Base-by-base conservation (phyloP, 2,888 invertebrate genomes). In the Diogma glabrata region DNA sequence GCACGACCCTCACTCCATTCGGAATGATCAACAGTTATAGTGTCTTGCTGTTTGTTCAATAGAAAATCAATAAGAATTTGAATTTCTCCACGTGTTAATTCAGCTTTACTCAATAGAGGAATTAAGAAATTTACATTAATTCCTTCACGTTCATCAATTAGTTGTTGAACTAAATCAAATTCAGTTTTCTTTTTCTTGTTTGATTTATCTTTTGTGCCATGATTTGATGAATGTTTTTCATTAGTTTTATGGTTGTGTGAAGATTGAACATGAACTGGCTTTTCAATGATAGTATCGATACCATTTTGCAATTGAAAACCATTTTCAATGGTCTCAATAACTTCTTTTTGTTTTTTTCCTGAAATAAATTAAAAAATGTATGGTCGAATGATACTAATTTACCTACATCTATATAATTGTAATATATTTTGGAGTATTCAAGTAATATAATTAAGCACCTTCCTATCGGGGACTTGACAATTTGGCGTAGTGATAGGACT, bases 1-100 rank as follows among this genome's bases (percentile, higher is more conserved):
- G 33, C 30, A n/a, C 30, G 30, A 8, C 48, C 48, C 79, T 89
- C 88, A 49, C 82, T 82, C 90, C 90, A 90, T 63, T 91, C 90
- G 3, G 87, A 82, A 63, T 85, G 81, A 57, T 82, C 76, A 23
- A 68, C 65, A 0, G 84, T 81, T 58, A 80, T 75, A 55, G 83
- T 83, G 66, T 83, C 84, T 66, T 87, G 82, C 67, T 91, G 91
- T 66, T 90, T 90, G 72, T 91, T 90, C 59, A 93, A 76, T 60
- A 94, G 75, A 57, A 87, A 81, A 68, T 94, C 91, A 59, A 92
- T 91, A 52, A 93, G 77, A 58, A 84, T 80, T 73, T 93, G 93
- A 58, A 91, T 85, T 72, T 94, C 93, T 52, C 79, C 82, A 59
- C 88, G 87, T 57, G 87, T 87, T 47, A 94, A 76, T 58, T 85